Base-by-base conservation (phyloP, 1,140 invertebrate species). In the Acromyrmex echinatior region DNA sequence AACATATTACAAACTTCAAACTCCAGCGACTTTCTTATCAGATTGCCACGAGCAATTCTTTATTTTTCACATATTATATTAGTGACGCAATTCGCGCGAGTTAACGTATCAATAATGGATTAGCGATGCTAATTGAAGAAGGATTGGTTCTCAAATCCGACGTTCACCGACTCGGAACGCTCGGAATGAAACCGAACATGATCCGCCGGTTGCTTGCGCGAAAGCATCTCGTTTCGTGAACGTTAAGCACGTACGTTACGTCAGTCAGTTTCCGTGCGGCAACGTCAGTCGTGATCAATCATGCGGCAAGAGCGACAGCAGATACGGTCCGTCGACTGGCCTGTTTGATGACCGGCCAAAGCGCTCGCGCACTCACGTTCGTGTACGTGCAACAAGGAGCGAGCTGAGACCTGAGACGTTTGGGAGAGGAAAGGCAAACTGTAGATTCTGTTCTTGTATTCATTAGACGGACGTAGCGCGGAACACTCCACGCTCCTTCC, bases 241-340 rank as follows among this genome's bases (percentile, higher is more conserved):
- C 21, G 68, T 82, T 49, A 60, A 62, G 56, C 80, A 76, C 70
- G 80, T 65, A 73, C 79, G 66, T 85, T 85, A 66, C 68, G 81
- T 85, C 80, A 87, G 80, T 74, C 25, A 51, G 80, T 62, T 56
- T 84, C 56, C 80, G 80, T 31, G 70, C 80, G 66, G 65, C 79
- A n/a, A 84, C 80, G 80, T 84, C 80, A 84, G 70, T 53, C 25
- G 56, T n/a, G 80, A 84, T 84, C 80, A 76, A 76, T 84, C 80
- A 84, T 76, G 70, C 80, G 70, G 80, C 56, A 62, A 74, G 25
- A 39, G 18, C 14, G 58, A 66, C 78, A 45, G 68, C 68, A 62
- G 70, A 82, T 82, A 82, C 39, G 66, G 68, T 71, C 79, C 18
- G 53, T 45, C 79, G 80, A 74, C 53, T 82, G 66, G 56, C 21